phyloP scores from a whole-genome alignment of 2,797 vertebrate species.

The Rhadinocentrus ornatus region DNA sequence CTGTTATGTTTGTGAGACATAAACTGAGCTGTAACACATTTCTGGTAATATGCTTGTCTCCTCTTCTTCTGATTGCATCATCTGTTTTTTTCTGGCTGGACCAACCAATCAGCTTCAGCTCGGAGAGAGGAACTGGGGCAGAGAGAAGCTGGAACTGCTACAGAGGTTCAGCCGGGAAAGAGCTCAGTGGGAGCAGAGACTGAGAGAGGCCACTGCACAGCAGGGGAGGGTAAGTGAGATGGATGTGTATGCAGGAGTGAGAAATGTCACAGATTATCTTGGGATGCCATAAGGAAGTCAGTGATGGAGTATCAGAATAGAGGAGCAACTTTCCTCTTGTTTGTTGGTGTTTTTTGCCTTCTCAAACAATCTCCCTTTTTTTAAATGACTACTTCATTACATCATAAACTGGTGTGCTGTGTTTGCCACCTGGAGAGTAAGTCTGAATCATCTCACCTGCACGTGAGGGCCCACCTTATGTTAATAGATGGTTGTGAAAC shows the following conservation, averaged over 20 bases:
- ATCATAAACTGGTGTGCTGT: background rate
- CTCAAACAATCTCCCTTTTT: background rate
- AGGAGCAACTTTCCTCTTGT: background rate
- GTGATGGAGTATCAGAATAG: background rate
- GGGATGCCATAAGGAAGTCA: slow-evolving; percentile 26
- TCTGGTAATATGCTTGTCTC: background rate
- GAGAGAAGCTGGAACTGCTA: slow-evolving; percentile 94
- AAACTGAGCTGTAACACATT: background rate
- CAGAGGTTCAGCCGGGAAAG: slow-evolving; percentile 92
- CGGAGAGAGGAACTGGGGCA: slow-evolving; percentile 94
- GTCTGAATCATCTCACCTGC: background rate
- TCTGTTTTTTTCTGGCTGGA: slow-evolving; percentile 13
- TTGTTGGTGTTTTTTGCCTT: background rate
- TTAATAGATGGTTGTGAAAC: background rate
- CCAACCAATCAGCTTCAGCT: slow-evolving; percentile 88
- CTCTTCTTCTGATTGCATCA: background rate
- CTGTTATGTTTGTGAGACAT: background rate
- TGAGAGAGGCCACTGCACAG: slow-evolving; percentile 84
- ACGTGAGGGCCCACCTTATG: background rate
- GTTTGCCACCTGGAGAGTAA: background rate
- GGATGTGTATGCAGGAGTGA: background rate
- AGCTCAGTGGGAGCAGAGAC: slow-evolving; percentile 91
- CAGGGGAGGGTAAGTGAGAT: slow-evolving; percentile 75
- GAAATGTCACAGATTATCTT: slow-evolving; percentile 32
- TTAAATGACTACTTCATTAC: background rate